Base-by-base conservation (phyloP, 2,888 invertebrate species). In the Agrotis clavis region DNA sequence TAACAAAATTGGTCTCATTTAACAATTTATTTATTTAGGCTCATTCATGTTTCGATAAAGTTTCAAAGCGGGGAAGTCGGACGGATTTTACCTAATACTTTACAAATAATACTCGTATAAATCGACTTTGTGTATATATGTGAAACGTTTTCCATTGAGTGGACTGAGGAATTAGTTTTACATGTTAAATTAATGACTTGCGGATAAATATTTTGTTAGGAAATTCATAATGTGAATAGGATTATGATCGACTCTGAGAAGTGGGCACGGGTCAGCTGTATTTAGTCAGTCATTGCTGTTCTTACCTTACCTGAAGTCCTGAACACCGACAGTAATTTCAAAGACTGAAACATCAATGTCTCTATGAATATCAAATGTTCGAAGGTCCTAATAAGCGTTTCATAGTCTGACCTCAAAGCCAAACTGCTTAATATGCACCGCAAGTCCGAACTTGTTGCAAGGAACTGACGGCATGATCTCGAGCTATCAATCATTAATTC, bases 401-500 rank as follows among this genome's bases (percentile, higher is more conserved):
- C 70, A 53, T 21, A 77, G 68, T 57, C 65, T 64, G 67, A 72
- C 75, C 63, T 67, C 71, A 63, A 74, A 69, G 53, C 70, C 53
- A 63, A 35, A 61, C 83, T 83, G 68, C 77, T 87, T 86, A 88
- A 85, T 88, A 90, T 88, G 86, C 86, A 83, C 77, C 67, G 60
- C 75, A 75, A 79, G 76, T 80, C 63, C 71, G 71, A 88, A 88
- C 82, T 87, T 86, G 86, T 83, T 84, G 79, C 79, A 83, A 79
- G 74, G 73, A 75, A 77, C 79, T 81, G 71, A 72, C 64, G 72
- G 71, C 82, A 79, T 83, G 81, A 87, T 87, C 86, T 82, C 74
- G 66, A 53, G 86, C 88, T 86, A 90, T 91, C 90, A 87, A 89
- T 91, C 89, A 89, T 86, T 84, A 87, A 89, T 88, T 89, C 88